Evolutionary conservation across 2,113 vertebrate species (phyloP).

Genomic region (Pteronura brasiliensis): DNA sequence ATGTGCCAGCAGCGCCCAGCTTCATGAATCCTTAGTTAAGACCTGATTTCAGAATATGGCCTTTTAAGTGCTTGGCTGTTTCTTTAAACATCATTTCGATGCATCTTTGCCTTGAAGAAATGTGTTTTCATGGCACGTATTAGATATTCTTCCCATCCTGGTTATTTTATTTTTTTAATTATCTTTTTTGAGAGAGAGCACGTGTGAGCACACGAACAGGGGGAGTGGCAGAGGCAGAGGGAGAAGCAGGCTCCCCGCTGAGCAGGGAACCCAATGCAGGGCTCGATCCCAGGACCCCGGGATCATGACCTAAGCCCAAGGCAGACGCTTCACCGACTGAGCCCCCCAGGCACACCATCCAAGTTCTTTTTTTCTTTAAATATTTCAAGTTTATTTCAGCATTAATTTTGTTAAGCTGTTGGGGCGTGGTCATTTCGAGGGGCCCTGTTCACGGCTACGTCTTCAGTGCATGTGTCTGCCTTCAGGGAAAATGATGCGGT

Average conservation of each 20-base stretch:
- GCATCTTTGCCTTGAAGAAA: background rate
- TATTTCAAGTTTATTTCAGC: background rate
- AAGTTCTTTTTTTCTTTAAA: background rate
- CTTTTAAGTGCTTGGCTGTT: background rate
- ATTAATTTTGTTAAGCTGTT: background rate
- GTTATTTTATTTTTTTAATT: background rate
- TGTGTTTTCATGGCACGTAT: fast-evolving
- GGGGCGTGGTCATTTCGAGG: background rate
- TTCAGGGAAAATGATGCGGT: constrained; percentile 94
- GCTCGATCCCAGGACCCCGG: no score
- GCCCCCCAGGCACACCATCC: background rate
- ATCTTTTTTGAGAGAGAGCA: no score
- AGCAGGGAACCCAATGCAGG: no score
- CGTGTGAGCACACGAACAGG: no score
- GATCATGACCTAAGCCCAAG: no score
- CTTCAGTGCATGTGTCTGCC: background rate
- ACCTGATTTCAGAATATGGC: background rate
- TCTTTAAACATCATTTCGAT: background rate
- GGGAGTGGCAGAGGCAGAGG: no score
- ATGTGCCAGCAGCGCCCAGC: background rate
- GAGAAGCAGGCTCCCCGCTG: no score
- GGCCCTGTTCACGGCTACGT: background rate
- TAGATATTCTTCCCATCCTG: background rate
- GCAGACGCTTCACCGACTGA: no score
- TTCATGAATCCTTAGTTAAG: background rate